Percentiles rank a stretch among this genome's conserved stretches.
Conservation (phyloP, 1,140 invertebrate genomes). For the Ephestia elutella region DNA sequence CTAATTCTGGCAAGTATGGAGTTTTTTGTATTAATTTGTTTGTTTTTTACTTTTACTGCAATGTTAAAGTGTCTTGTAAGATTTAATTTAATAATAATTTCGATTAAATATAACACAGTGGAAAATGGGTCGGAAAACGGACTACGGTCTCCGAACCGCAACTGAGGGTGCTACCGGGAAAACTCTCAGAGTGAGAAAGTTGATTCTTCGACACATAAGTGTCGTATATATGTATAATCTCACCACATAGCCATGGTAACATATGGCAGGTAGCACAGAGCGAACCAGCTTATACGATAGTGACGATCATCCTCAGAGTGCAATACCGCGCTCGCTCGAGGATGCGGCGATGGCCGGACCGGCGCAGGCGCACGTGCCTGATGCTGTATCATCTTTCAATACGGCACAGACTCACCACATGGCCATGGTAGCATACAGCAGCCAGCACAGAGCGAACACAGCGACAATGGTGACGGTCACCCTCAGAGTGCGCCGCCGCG, state of each 20-base stretch:
- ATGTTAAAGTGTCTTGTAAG: too few species aligned
- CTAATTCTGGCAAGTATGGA: too few species aligned
- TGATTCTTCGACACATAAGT: too few species aligned
- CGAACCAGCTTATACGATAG: conserved; percentile 84
- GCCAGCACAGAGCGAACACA: conserved; percentile 87
- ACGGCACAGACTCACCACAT: conserved; percentile 83
- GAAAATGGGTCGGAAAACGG: too few species aligned
- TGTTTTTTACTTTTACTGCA: too few species aligned
- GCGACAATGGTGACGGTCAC: conserved; percentile 89
- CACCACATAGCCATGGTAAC: conserved; percentile 83
- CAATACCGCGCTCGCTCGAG: conserved; percentile 81
- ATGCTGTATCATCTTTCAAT: too few species aligned
- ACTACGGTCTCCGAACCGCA: too few species aligned
- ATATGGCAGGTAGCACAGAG: conserved; percentile 88
- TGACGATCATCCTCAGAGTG: conserved; percentile 87
- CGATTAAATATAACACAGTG: too few species aligned
- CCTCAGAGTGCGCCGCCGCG: conserved; percentile 81
- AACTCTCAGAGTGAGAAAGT: too few species aligned
- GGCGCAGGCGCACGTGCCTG: conserved; percentile 70
- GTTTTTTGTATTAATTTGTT: too few species aligned
- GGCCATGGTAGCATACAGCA: conserved; percentile 84
- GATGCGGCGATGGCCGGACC: conserved; percentile 80
- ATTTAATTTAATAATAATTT: too few species aligned
- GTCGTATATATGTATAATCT: conserved; percentile 12
- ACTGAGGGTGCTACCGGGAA: too few species aligned